Percentiles rank a stretch among this genome's conserved stretches.
Conservation (phyloP, 2,113 vertebrate genomes). For the Thamnophis sirtalis region DNA sequence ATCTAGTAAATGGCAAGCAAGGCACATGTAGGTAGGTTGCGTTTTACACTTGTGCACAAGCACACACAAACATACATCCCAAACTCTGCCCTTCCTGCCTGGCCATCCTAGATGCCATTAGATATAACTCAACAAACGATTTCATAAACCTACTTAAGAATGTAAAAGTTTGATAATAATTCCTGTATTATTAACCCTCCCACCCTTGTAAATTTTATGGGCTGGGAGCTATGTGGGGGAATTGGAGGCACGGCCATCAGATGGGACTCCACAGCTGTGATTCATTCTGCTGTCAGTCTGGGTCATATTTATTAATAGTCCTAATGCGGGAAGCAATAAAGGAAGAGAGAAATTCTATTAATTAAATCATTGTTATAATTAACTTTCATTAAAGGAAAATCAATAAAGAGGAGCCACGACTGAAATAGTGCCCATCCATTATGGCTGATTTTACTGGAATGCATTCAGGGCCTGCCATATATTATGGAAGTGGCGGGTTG, state of each 20-base stretch:
- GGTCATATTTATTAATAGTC: conserved; percentile 68
- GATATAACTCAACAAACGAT: conserved; percentile 61
- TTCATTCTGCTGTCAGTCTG: conserved; percentile 66
- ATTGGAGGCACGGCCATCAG: conserved; percentile 39
- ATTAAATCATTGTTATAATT: conserved; percentile 80
- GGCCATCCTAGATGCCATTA: conserved; percentile 31
- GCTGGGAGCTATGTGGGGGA: conserved; percentile 46
- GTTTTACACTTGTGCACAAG: not conserved
- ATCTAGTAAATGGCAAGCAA: not conserved
- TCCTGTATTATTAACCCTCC: conserved; percentile 69
- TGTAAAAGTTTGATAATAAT: conserved; percentile 66
- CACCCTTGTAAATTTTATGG: conserved; percentile 66
- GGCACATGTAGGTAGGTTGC: not conserved
- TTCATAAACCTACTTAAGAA: conserved; percentile 67
- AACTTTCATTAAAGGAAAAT: conserved; percentile 78
- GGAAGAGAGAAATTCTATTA: conserved; percentile 72
- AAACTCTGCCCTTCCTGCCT: not conserved
- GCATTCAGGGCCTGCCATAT: conserved; percentile 54
- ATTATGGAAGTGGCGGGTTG: conserved; percentile 21
- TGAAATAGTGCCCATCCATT: conserved; percentile 66
- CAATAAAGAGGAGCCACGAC: conserved; percentile 71
- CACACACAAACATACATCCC: not conserved
- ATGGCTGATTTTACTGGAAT: conserved; percentile 65
- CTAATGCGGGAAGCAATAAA: conserved; percentile 73
- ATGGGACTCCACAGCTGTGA: conserved; percentile 45